Percentiles rank a stretch among this genome's conserved stretches.
Evolutionary conservation across 2,797 vertebrate species (phyloP).

Genomic region (Crypturellus tataupa): DNA sequence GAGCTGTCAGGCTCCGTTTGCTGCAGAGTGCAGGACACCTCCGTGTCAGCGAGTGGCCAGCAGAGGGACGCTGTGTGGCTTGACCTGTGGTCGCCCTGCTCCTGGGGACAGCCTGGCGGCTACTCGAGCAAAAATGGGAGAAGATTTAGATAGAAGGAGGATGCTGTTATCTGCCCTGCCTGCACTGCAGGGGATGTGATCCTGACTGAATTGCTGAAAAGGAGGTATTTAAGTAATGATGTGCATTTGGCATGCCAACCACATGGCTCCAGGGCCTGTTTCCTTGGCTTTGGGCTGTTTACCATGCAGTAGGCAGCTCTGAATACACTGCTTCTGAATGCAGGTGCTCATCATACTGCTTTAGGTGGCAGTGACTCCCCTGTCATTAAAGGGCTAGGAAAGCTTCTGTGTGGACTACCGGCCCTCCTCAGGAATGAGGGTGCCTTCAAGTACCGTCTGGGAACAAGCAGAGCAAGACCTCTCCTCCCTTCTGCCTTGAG

Average conservation of each 20-base stretch:
- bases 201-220: background rate
- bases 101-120: background rate
- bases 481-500: constrained; percentile 9
- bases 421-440: constrained; percentile 21
- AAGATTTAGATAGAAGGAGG: background rate
- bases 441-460: background rate
- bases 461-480: background rate
- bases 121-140: background rate
- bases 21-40: background rate
- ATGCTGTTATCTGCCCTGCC: background rate
- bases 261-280: background rate
- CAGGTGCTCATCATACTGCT: constrained; percentile 26
- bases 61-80: background rate
- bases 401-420: background rate
- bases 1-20: background rate
- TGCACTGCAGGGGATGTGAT: background rate
- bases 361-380: background rate
- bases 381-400: constrained; percentile 28
- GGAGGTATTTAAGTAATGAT: background rate
- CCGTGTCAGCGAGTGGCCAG: accelerated
- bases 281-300: background rate
- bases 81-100: background rate
- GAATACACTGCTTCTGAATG: background rate
- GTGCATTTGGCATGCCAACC: background rate
- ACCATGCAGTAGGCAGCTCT: background rate